These are phyloP conservation scores for Drosophila austrosaltans DNA, from an alignment of 2,888 invertebrate species.

Conservation along the genomic window DNA sequence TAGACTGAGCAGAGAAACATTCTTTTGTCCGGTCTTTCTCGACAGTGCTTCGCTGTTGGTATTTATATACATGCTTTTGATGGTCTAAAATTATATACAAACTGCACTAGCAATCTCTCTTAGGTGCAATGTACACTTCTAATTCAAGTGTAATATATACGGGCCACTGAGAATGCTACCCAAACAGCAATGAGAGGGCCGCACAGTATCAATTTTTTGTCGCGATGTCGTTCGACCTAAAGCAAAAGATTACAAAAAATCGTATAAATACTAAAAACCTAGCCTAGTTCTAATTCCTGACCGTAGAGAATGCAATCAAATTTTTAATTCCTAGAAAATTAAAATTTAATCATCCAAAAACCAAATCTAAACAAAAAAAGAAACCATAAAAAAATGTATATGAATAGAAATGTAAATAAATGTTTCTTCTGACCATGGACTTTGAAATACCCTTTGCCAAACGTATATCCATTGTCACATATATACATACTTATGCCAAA, in stretches of 20 bases:
- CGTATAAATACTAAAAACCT: not conserved
- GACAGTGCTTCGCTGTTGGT: constrained; percentile 50
- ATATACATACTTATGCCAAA: not conserved
- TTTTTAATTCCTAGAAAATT: no score
- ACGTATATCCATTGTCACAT: no score
- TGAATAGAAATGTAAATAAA: constrained; percentile 13
- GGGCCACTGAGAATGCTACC: constrained; percentile 33
- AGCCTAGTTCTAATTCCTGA: no score
- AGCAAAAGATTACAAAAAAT: not conserved
- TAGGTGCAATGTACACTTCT: constrained; percentile 72
- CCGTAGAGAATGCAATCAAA: no score
- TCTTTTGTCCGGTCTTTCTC: constrained; percentile 67
- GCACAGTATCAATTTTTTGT: not conserved
- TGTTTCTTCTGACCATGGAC: no score
- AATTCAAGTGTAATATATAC: constrained; percentile 71
- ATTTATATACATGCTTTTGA: constrained; percentile 73
- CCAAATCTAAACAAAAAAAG: constrained; percentile 17
- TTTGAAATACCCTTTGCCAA: not conserved
- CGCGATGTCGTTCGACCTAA: constrained; percentile 3
- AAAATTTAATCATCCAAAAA: not conserved
- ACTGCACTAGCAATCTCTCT: constrained; percentile 35
- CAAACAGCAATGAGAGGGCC: constrained; percentile 13
- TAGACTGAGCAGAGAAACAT: constrained; percentile 48
- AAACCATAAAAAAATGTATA: not conserved
- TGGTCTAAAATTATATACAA: constrained; percentile 73